These are phyloP conservation scores for Myotis brandtii DNA, from an alignment of 2,113 vertebrate species.

Conservation along the genomic window DNA sequence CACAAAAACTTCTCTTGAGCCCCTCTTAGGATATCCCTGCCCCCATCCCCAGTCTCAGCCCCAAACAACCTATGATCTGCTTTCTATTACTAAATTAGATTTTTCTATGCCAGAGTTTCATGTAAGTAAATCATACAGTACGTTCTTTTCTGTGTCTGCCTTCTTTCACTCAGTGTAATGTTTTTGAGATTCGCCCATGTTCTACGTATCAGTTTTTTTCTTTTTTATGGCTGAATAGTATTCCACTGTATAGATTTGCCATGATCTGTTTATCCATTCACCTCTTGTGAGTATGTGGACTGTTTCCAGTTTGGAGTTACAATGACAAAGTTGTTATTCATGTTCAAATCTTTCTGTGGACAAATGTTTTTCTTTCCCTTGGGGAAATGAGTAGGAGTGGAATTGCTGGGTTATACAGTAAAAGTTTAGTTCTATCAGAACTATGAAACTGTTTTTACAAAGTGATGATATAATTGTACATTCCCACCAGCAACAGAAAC, in stretches of 20 bases:
- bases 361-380: background rate
- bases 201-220: background rate
- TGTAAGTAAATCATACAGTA: background rate
- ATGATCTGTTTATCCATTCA: accelerated
- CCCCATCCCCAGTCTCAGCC: background rate
- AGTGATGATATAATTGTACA: background rate
- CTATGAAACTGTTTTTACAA: background rate
- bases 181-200: no score
- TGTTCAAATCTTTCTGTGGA: background rate
- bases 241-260: no score
- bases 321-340: background rate
- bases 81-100: background rate
- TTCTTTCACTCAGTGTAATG: background rate
- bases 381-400: background rate
- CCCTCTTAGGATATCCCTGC: background rate
- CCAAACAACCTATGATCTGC: background rate
- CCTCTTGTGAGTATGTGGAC: accelerated
- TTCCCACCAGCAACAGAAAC: background rate
- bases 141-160: background rate
- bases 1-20: background rate
- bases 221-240: background rate
- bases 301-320: background rate
- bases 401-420: background rate
- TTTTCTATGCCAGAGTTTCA: background rate
- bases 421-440: background rate